These are phyloP conservation scores for Hirtodrosophila alboralis DNA, from an alignment of 2,888 invertebrate genomes.

Conservation along the genomic window DNA sequence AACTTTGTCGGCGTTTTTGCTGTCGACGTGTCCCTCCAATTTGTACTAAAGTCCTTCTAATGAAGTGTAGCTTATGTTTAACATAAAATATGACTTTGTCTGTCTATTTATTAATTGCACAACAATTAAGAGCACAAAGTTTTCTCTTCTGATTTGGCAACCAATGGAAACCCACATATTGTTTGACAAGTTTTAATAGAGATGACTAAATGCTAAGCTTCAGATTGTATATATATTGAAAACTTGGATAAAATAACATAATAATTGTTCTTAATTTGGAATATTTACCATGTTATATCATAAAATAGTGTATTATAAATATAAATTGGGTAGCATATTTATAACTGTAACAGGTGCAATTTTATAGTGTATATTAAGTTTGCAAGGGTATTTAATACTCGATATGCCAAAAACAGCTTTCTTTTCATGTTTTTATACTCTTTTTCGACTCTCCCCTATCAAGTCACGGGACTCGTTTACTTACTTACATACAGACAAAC, in stretches of 20 bases:
- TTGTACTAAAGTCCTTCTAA: conserved; percentile 9
- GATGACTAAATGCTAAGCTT: too few relatives aligned
- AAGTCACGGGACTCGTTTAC: conserved; percentile 38
- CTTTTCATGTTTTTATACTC: conserved; percentile 17
- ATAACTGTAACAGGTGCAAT: neutral
- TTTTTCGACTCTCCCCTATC: conserved; percentile 15
- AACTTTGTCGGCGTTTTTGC: conserved; percentile 6
- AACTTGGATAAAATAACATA: too few relatives aligned
- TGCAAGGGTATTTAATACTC: conserved; percentile 6
- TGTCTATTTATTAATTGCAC: too few relatives aligned
- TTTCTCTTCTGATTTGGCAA: too few relatives aligned
- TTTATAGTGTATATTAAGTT: neutral
- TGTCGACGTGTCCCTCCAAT: conserved; percentile 10
- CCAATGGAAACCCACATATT: too few relatives aligned
- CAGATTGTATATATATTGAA: too few relatives aligned
- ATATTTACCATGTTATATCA: too few relatives aligned
- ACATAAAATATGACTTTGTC: neutral
- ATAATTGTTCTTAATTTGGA: too few relatives aligned
- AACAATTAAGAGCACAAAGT: too few relatives aligned
- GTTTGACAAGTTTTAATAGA: too few relatives aligned
- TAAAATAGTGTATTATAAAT: too few relatives aligned
- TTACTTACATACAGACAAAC: conserved; percentile 16
- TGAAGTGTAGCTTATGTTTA: neutral
- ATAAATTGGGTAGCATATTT: too few relatives aligned
- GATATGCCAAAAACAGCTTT: neutral